Evolutionary conservation across 2,797 vertebrate genomes (phyloP).

Genomic region (Morus bassanus): DNA sequence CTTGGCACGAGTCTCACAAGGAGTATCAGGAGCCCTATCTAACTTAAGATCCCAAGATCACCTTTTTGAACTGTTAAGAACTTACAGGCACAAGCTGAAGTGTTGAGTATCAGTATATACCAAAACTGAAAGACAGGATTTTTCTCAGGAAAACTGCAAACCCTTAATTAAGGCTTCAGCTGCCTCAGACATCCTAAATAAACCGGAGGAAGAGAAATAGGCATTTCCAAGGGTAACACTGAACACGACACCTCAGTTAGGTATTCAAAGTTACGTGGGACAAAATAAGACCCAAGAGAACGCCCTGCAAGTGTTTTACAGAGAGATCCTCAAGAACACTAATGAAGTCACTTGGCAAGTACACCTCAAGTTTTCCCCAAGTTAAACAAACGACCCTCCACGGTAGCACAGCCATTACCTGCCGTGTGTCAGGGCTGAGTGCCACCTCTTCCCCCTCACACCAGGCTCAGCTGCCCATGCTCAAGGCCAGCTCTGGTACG

Average conservation of each 20-base stretch:
- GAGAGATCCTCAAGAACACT: neutral
- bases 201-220: neutral
- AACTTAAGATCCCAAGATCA: neutral
- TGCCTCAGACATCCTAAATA: neutral
- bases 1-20: fast-evolving
- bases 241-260: neutral
- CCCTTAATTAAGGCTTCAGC: neutral
- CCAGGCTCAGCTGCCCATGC: fast-evolving
- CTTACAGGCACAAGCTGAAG: neutral
- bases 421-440: fast-evolving
- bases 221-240: neutral
- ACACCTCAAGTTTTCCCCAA: neutral
- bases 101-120: neutral
- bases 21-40: neutral
- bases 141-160: neutral
- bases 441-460: neutral
- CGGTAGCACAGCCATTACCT: fast-evolving
- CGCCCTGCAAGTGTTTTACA: neutral
- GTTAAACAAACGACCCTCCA: neutral
- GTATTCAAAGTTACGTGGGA: neutral
- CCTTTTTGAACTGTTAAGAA: neutral
- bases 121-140: neutral
- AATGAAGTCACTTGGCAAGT: neutral
- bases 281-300: neutral
- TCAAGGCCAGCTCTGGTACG: neutral